Base-by-base conservation (phyloP, 2,888 invertebrate genomes). In the Flabesymbios commensalis region DNA sequence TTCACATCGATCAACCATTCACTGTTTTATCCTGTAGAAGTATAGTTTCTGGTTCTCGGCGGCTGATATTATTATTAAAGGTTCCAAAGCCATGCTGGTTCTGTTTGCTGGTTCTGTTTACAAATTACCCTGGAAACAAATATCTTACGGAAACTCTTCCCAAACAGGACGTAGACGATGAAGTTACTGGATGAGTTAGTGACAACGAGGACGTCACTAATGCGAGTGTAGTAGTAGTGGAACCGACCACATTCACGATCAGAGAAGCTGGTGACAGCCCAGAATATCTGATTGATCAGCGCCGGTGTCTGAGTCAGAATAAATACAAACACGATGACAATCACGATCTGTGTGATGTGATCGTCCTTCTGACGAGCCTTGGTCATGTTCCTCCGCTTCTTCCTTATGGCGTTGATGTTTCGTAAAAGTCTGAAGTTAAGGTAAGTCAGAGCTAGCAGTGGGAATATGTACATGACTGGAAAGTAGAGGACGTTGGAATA, bases 101-200 rank as follows among this genome's bases (percentile, higher is more conserved):
- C n/a, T n/a, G n/a, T n/a, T n/a, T n/a, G n/a, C n/a, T n/a, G n/a
- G n/a, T n/a, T n/a, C n/a, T n/a, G n/a, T n/a, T n/a, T n/a, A n/a
- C n/a, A n/a, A n/a, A n/a, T n/a, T n/a, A n/a, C n/a, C n/a, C n/a
- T n/a, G n/a, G n/a, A n/a, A n/a, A 53, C 14, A 43, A 65, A 65
- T 4, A 61, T 32, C 31, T 58, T 45, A 10, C 67, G 42, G 45
- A 67, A 67, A 7, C 42, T 59, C 47, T 58, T 60, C 1, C 67
- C 67, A 43, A 64, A 64, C 32, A 67, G 47, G 45, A 59, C 62
- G 51, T 67, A 67, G 28, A 67, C 65, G 51, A 65, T 42, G 41
- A 67, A 64, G 48, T 67, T 67, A n/a, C 26, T 24, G 7, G 64
- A 63, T 7, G 60, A 60, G 43, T 67, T 67, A 26, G 59, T 28